Conservation (phyloP, 2,888 invertebrate species). For the Sericinus montela region DNA sequence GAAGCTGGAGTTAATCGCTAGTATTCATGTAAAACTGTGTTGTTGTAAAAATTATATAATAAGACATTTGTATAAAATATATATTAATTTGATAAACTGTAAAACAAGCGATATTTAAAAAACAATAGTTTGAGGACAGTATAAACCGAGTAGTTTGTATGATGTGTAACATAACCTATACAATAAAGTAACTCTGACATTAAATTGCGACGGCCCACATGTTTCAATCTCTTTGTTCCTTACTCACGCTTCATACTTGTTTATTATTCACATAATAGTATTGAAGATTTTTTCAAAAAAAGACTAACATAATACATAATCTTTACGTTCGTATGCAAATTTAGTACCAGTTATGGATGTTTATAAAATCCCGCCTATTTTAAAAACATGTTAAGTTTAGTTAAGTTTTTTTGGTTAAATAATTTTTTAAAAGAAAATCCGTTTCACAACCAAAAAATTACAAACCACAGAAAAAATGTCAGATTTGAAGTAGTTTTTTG, state of each 20-base stretch:
- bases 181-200: slow-evolving; percentile 39
- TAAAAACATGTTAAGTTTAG: too few relatives aligned
- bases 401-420: too few relatives aligned
- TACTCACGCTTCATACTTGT: slow-evolving; percentile 35
- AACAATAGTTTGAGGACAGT: too few relatives aligned
- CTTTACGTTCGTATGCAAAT: not conserved
- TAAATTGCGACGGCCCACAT: slow-evolving; percentile 42
- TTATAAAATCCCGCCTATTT: too few relatives aligned
- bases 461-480: not conserved
- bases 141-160: too few relatives aligned
- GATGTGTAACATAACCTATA: slow-evolving; percentile 10
- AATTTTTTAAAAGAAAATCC: too few relatives aligned
- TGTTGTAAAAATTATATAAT: too few relatives aligned
- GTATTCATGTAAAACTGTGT: too few relatives aligned
- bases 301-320: not conserved
- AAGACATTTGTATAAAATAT: too few relatives aligned
- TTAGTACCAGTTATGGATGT: too few relatives aligned
- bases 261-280: slow-evolving; percentile 29
- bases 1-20: too few relatives aligned
- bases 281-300: not conserved
- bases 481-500: slow-evolving; percentile 3
- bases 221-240: slow-evolving; percentile 32
- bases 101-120: not conserved
- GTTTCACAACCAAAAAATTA: not conserved
- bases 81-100: not conserved